Conservation (phyloP, 2,797 vertebrate genomes). For the Notolabrus celidotus region DNA sequence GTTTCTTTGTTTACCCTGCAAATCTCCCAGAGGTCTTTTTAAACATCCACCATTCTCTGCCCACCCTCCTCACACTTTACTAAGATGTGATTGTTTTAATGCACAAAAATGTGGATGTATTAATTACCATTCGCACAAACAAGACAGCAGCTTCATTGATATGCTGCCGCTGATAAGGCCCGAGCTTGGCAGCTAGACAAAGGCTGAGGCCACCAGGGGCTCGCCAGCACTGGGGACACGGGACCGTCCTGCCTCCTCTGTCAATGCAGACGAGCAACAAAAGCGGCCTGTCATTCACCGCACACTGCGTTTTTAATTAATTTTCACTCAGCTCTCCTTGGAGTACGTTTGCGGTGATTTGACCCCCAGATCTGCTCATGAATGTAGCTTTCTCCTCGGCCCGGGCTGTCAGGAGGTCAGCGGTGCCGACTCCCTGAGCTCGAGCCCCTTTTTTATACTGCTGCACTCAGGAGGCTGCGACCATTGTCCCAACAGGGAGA, state of each 20-base stretch:
- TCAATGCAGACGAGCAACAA: conserved; percentile 94
- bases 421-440: conserved; percentile 58
- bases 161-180: conserved; percentile 91
- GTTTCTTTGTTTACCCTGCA: conserved; percentile 68
- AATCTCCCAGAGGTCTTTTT: conserved; percentile 71
- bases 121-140: conserved; percentile 97
- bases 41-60: conserved; percentile 53
- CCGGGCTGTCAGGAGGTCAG: conserved; percentile 81
- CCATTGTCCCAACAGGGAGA: conserved; percentile 63
- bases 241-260: conserved; percentile 91
- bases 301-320: conserved; percentile 98
- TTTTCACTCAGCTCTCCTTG: conserved; percentile 94
- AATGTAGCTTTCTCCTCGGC: conserved; percentile 79
- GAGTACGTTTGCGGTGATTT: conserved; percentile 82
- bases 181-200: conserved; percentile 93
- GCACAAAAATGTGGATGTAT: conserved; percentile 96
- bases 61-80: conserved; percentile 50
- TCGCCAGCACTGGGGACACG: conserved; percentile 87
- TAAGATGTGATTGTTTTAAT: conserved; percentile 91
- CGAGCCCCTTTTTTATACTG: conserved; percentile 47
- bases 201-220: conserved; percentile 84
- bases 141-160: conserved; percentile 95
- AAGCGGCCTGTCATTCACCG: conserved; percentile 91
- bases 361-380: conserved; percentile 82
- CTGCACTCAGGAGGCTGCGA: conserved; percentile 63